Evolutionary conservation across 2,113 vertebrate species (phyloP).

Genomic region (Rhea americana): DNA sequence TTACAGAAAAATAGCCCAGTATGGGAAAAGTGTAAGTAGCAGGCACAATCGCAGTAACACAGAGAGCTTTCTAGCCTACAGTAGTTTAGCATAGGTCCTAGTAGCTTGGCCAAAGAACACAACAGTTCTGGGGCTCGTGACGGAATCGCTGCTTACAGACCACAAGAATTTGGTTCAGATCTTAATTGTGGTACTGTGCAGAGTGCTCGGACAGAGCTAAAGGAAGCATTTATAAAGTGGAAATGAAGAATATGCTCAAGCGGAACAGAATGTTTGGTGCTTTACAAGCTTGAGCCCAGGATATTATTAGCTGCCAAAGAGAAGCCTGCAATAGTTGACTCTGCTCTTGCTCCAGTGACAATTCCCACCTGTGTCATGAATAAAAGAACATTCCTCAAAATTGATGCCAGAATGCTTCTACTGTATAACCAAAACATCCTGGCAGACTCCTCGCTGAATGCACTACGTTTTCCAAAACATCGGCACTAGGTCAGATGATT

Average conservation of each 20-base stretch:
- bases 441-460: neutral
- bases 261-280: neutral
- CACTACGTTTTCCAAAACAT: neutral
- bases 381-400: neutral
- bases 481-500: neutral
- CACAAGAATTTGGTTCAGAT: constrained; percentile 21
- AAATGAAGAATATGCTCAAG: neutral
- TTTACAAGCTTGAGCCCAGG: neutral
- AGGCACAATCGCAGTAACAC: neutral
- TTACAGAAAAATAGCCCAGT: neutral
- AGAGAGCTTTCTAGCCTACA: constrained; percentile 6
- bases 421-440: neutral
- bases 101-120: neutral
- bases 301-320: neutral
- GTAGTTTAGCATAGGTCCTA: constrained; percentile 27
- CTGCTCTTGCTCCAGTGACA: neutral
- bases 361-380: neutral
- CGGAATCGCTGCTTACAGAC: neutral
- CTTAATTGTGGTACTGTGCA: neutral
- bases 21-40: neutral
- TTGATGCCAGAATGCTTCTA: neutral
- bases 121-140: neutral
- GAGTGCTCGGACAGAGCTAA: constrained; percentile 1
- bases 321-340: accelerated
- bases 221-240: neutral